Conservation (phyloP, 2,113 vertebrate species). For the Mohoua ochrocephala region DNA sequence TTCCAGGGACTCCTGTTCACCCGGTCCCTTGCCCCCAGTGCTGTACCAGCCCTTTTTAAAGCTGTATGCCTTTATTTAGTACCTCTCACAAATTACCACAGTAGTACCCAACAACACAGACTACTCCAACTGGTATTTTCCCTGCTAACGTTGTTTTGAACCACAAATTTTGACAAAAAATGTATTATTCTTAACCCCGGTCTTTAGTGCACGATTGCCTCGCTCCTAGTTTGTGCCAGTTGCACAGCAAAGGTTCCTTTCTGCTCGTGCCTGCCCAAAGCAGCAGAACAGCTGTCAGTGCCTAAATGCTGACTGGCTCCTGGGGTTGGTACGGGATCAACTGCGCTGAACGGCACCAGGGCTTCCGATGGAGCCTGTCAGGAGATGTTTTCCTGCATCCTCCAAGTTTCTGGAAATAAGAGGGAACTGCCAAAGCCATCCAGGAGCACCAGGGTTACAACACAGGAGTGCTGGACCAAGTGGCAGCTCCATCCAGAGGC, state of each 20-base stretch:
- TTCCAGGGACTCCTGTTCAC: too few relatives aligned
- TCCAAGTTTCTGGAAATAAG: neutral
- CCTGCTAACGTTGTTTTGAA: neutral
- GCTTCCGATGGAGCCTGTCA: rapidly evolving
- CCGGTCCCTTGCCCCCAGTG: rapidly evolving
- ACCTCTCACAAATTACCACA: neutral
- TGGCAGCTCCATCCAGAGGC: neutral
- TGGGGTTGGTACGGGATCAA: rapidly evolving
- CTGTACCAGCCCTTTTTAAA: neutral
- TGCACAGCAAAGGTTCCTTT: neutral
- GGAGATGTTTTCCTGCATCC: neutral
- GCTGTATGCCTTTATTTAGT: neutral
- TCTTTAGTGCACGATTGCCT: neutral
- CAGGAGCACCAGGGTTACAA: neutral
- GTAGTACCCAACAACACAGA: neutral
- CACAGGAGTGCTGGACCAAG: neutral
- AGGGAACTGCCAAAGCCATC: neutral
- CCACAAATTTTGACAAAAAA: neutral
- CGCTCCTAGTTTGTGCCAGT: rapidly evolving
- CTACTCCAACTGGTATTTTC: neutral
- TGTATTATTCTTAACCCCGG: rapidly evolving
- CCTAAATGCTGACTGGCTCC: neutral
- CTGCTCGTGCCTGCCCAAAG: rapidly evolving
- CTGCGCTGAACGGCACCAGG: rapidly evolving
- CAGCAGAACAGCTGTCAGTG: neutral